phyloP scores from a whole-genome alignment of 64 coral and sea anemone genomes.

The Acropora yongei region DNA sequence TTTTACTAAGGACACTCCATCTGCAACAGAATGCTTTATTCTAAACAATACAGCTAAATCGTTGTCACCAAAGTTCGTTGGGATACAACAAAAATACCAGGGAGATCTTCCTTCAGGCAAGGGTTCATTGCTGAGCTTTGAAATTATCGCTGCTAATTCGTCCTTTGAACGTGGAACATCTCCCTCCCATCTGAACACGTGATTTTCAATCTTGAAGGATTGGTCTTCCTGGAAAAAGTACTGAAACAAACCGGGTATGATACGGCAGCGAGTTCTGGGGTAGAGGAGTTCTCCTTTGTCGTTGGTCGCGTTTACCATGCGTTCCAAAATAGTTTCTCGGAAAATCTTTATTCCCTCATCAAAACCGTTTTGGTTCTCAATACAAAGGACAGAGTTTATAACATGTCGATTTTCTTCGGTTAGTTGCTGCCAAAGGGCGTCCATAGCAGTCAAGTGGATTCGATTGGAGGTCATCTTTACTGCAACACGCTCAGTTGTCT shows the following conservation, averaged over 20 bases:
- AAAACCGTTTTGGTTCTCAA: conserved; percentile 5
- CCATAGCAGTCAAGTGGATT: conserved; percentile 60
- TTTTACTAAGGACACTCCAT: conserved; percentile 79
- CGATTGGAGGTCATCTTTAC: conserved; percentile 4
- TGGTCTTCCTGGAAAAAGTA: conserved; percentile 91
- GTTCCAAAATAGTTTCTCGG: conserved; percentile 41
- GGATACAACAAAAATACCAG: conserved; percentile 86
- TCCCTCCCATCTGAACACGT: conserved; percentile 82
- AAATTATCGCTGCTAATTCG: conserved; percentile 77
- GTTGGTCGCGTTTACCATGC: conserved; percentile 68
- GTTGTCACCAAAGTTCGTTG: conserved; percentile 73
- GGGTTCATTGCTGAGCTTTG: conserved; percentile 65
- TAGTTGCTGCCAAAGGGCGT: conserved; percentile 88
- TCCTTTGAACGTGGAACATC: conserved; percentile 74
- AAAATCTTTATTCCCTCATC: conserved; percentile 58
- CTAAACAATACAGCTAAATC: conserved; percentile 61
- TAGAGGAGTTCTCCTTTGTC: conserved; percentile 59
- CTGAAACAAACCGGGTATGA: conserved; percentile 84
- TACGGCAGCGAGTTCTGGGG: conserved; percentile 60
- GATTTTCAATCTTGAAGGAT: conserved; percentile 84
- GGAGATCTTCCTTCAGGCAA: conserved; percentile 59
- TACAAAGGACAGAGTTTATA: conserved; percentile 57
- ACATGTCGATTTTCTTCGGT: conserved; percentile 69
- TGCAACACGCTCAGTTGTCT: conserved; percentile 55
- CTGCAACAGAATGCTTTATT: conserved; percentile 80